Evolutionary conservation across 2,113 vertebrate species (phyloP).

Genomic region (Phalacrocorax pelagicus): DNA sequence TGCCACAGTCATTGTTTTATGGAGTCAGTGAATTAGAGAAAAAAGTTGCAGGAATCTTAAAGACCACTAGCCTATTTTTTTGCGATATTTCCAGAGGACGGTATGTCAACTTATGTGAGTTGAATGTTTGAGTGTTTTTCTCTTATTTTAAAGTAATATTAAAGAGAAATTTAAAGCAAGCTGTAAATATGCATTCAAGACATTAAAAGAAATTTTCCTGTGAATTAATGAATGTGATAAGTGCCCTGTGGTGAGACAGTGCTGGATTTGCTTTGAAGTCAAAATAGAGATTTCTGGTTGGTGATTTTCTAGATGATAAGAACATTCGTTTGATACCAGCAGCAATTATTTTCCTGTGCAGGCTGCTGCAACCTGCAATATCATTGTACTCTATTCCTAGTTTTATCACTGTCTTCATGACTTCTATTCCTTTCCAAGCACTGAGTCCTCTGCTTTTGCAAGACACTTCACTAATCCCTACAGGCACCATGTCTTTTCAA

Average conservation of each 20-base stretch:
- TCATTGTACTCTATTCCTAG: background rate
- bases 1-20: slow-evolving; percentile 44
- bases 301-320: slow-evolving; percentile 32
- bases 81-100: background rate
- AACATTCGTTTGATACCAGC: background rate
- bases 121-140: background rate
- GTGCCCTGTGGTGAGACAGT: slow-evolving; percentile 12
- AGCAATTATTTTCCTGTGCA: slow-evolving; percentile 42
- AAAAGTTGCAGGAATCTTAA: background rate
- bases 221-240: slow-evolving; percentile 63
- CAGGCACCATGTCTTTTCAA: background rate
- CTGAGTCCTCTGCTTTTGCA: background rate
- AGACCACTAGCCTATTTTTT: slow-evolving; percentile 9
- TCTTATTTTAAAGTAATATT: background rate
- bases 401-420: slow-evolving; percentile 20
- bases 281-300: slow-evolving; percentile 30
- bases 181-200: slow-evolving; percentile 40
- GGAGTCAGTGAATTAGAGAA: slow-evolving; percentile 43
- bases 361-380: slow-evolving; percentile 7
- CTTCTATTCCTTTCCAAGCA: background rate
- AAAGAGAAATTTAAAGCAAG: slow-evolving; percentile 52
- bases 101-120: background rate
- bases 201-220: slow-evolving; percentile 40
- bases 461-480: slow-evolving; percentile 1
- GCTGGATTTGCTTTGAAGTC: slow-evolving; percentile 55